A percentile compares a stretch with the other conserved stretches of the same genome.
Evolutionary conservation across 2,888 invertebrate species (phyloP).

Genomic region (Physocephala rufipes): DNA sequence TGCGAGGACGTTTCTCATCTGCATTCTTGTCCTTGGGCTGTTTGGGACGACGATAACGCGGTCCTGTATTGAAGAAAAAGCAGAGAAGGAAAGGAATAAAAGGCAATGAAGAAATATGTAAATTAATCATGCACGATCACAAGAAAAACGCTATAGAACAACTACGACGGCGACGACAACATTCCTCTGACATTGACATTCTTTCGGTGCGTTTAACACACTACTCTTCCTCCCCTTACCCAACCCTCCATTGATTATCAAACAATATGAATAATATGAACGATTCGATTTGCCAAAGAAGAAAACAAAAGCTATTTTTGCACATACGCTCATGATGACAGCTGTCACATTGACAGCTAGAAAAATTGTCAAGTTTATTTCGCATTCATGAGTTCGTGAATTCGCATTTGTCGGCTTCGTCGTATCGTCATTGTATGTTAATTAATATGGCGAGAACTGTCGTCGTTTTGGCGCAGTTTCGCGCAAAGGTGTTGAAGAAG

Average conservation of each 20-base stretch:
- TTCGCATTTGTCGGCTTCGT: not conserved
- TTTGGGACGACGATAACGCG: constrained; percentile 66
- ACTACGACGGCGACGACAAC: not conserved
- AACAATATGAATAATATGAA: too few relatives aligned
- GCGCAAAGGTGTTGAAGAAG: not conserved
- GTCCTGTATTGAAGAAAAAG: constrained; percentile 60
- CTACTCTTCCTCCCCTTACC: too few relatives aligned
- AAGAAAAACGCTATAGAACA: not conserved
- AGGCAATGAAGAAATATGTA: not conserved
- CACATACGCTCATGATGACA: constrained; percentile 32
- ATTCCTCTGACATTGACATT: not conserved
- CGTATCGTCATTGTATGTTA: constrained; percentile 22
- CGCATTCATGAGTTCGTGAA: not conserved
- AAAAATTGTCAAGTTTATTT: constrained; percentile 18
- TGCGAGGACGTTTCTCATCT: constrained; percentile 92
- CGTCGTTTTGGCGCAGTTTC: constrained; percentile 5
- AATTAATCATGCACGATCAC: not conserved
- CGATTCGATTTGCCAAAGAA: not conserved
- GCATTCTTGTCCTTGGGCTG: constrained; percentile 66
- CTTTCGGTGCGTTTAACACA: not conserved
- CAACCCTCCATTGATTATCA: too few relatives aligned
- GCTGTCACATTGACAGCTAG: constrained; percentile 39
- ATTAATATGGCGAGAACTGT: constrained; percentile 11
- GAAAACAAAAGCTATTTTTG: not conserved
- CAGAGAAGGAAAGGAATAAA: constrained; percentile 23